Base-by-base conservation (phyloP, 2,888 invertebrate species). In the Apotomis capreana region DNA sequence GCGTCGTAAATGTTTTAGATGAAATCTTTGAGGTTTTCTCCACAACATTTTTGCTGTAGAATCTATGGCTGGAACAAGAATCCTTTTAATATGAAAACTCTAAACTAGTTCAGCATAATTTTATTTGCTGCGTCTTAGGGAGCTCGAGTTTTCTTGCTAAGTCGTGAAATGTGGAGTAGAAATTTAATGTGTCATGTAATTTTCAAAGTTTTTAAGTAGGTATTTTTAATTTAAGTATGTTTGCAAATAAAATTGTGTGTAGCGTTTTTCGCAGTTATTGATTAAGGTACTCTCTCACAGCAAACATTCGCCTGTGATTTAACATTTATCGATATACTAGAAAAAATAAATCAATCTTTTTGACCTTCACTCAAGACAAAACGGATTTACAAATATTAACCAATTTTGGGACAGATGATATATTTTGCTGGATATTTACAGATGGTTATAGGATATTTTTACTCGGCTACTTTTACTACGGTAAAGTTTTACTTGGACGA, bases 1-100 rank as follows among this genome's bases (percentile, higher is more conserved):
- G 49, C 54, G 15, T 71, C 67, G 61, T 71, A 71, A 67, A 71
- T 55, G 68, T 59, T 68, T 40, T 63, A 60, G 60, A 54, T 67
- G 12, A 65, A 70, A 65, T 55, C 46, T 67, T 67, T 55, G 65
- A 67, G 65, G 65, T 61, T 36, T 9, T 10, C 55, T 37, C 3
- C 15, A 44, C 58, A 12, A 55, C 40, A 51, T 69, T 57, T 51
- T 58, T 64, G 36, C 26, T 36, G 58, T n/a, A 9, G 51, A 15
- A 3, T 54, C 10, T 65, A 60, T 65, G 13, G 15, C 13, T 46
- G 15, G 13, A 60, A 65, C 52, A 40, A 26, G 9, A 10, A 15
- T n/a, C 37, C 40, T 65, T 70, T 60, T 59, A 54, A 70, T 70
- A 59, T 15, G 40, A 12, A 54, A 58, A 44, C 37, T 15, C 36